phyloP scores from a whole-genome alignment of 2,113 vertebrate genomes.

The Prinia subflava region DNA sequence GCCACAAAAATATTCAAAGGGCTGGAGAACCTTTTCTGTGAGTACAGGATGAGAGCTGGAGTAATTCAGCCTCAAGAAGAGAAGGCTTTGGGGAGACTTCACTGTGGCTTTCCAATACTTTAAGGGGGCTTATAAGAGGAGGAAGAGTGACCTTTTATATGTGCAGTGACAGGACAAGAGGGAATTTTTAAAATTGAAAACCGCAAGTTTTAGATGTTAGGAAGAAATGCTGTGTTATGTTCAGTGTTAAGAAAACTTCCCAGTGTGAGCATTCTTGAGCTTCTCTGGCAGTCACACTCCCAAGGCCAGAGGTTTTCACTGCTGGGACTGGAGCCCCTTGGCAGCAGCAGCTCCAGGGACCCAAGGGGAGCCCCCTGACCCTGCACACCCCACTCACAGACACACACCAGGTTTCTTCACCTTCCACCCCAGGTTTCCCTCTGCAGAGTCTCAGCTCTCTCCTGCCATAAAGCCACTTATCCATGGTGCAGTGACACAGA shows the following conservation, averaged over 20 bases:
- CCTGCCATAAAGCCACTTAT: neutral
- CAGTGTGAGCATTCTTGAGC: neutral
- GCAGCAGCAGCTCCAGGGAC: neutral
- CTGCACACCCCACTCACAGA: neutral
- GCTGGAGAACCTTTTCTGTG: neutral
- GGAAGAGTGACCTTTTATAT: neutral
- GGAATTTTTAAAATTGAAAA: neutral
- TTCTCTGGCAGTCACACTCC: neutral
- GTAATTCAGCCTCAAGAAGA: neutral
- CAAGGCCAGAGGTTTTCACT: neutral
- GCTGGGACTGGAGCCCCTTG: fast-evolving
- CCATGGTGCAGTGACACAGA: fast-evolving
- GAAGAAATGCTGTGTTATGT: neutral
- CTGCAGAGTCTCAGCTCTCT: neutral
- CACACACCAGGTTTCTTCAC: neutral
- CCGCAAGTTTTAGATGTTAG: neutral
- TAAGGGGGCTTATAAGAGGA: neutral
- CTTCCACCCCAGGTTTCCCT: neutral
- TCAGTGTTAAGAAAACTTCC: neutral
- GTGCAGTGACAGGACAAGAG: neutral
- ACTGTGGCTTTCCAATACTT: neutral
- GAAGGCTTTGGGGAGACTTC: neutral
- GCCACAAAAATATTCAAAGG: neutral
- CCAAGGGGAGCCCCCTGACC: fast-evolving
- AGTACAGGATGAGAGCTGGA: neutral